A percentile compares a stretch with the other conserved stretches of the same genome.
These are phyloP conservation scores for Microplitis mediator DNA, from an alignment of 1,140 invertebrate species.

Conservation along the genomic window DNA sequence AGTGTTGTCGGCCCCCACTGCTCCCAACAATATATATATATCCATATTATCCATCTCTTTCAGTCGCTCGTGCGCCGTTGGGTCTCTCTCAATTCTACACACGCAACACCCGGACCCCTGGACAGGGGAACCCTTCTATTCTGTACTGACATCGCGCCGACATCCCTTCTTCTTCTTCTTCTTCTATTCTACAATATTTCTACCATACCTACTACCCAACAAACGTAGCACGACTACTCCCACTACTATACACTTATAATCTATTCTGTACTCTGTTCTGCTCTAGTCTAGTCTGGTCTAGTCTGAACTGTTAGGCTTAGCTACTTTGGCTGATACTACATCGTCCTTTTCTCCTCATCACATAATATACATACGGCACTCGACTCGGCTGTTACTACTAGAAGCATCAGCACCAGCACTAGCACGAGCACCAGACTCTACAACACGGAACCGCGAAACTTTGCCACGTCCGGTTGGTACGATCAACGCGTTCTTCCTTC, in stretches of 20 bases:
- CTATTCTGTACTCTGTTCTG: too few relatives aligned
- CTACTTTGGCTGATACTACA: slow-evolving; percentile 10
- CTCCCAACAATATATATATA: slow-evolving; percentile 8
- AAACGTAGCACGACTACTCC: background rate
- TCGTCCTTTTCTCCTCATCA: slow-evolving; percentile 29
- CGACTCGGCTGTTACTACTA: too few relatives aligned
- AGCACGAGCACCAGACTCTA: too few relatives aligned
- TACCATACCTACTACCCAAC: too few relatives aligned
- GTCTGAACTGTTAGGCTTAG: too few relatives aligned
- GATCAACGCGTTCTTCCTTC: slow-evolving; percentile 36
- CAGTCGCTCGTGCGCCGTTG: slow-evolving; percentile 5
- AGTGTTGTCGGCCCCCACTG: background rate
- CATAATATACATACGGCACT: background rate
- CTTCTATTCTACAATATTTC: too few relatives aligned
- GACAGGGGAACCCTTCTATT: slow-evolving; percentile 9
- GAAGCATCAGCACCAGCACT: too few relatives aligned
- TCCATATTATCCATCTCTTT: background rate
- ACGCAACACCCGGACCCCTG: slow-evolving; percentile 6
- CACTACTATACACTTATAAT: slow-evolving; percentile 11
- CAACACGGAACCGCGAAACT: slow-evolving; percentile 29
- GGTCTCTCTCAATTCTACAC: background rate
- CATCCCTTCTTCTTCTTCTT: slow-evolving; percentile 24
- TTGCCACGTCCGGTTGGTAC: slow-evolving; percentile 31
- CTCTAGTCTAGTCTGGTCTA: too few relatives aligned
- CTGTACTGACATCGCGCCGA: slow-evolving; percentile 20